Percentiles rank a stretch among this genome's conserved stretches.
Evolutionary conservation across 2,797 vertebrate genomes (phyloP).

Genomic region (Myripristis jacobus): DNA sequence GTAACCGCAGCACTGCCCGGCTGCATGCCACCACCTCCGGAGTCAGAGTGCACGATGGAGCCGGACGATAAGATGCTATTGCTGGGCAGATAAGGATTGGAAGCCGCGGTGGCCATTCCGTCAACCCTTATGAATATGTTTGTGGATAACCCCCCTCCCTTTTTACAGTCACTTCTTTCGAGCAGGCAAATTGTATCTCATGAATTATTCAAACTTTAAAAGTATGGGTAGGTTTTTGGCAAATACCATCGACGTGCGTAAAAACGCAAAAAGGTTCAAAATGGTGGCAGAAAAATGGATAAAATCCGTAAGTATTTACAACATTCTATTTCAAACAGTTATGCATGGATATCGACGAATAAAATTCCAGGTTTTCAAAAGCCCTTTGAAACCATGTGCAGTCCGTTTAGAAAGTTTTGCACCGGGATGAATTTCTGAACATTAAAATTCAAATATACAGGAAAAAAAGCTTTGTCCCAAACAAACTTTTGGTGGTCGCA

Average conservation of each 20-base stretch:
- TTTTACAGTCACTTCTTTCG: conserved; percentile 83
- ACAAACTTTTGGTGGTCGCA: conserved; percentile 78
- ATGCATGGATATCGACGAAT: conserved; percentile 50
- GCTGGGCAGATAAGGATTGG: conserved; percentile 93
- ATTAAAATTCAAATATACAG: conserved; percentile 70
- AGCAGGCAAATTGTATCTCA: conserved; percentile 85
- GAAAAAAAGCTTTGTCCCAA: conserved; percentile 66
- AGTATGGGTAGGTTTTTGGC: conserved; percentile 76
- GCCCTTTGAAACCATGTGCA: conserved; percentile 79
- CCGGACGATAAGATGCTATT: conserved; percentile 91
- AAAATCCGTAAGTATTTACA: conserved; percentile 78
- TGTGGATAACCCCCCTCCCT: conserved; percentile 83
- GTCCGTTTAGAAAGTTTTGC: conserved; percentile 73
- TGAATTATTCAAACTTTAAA: conserved; percentile 89
- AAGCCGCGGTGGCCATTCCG: conserved; percentile 94
- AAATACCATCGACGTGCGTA: conserved; percentile 77
- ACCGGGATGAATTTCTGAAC: conserved; percentile 47
- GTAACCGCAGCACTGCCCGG: conserved; percentile 90
- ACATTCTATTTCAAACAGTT: conserved; percentile 70
- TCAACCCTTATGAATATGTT: conserved; percentile 87
- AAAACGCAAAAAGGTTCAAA: conserved; percentile 55
- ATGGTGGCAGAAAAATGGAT: conserved; percentile 42
- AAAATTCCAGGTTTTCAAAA: conserved; percentile 76
- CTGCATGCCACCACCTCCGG: conserved; percentile 91
- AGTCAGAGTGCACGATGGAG: conserved; percentile 91